Evolutionary conservation across 2,888 invertebrate genomes (phyloP).

Genomic region (Leucophenga montana): DNA sequence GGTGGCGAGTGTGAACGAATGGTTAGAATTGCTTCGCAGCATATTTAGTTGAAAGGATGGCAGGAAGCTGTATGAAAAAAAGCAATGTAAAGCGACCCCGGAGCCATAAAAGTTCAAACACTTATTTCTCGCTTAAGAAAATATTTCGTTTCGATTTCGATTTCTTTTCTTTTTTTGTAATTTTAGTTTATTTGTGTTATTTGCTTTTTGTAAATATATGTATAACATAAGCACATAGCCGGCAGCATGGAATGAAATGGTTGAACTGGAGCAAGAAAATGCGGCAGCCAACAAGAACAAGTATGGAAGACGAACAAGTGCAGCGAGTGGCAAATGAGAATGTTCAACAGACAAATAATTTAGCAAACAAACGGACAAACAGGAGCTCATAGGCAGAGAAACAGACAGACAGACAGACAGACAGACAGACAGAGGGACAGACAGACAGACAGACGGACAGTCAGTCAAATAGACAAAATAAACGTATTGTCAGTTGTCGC

Average conservation of each 20-base stretch:
- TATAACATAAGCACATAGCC: conserved; percentile 4
- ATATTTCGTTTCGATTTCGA: conserved; percentile 40
- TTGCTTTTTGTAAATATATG: conserved; percentile 61
- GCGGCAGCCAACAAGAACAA: too few species aligned
- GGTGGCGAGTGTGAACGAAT: not conserved
- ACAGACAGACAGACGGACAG: conserved; percentile 49
- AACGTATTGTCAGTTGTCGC: conserved; percentile 8
- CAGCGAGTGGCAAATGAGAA: conserved; percentile 27
- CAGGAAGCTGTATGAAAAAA: not conserved
- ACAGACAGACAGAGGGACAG: conserved; percentile 54
- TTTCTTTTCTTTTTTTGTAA: conserved; percentile 30
- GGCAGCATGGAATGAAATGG: not conserved
- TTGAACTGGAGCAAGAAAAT: conserved; percentile 1
- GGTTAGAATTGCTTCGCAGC: not conserved
- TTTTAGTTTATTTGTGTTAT: conserved; percentile 44
- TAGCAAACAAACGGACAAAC: conserved; percentile 14
- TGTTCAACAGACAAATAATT: conserved; percentile 26
- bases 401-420: conserved; percentile 39
- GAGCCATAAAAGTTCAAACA: conserved; percentile 68
- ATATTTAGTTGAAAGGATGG: not conserved
- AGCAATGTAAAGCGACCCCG: conserved; percentile 34
- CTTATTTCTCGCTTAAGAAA: conserved; percentile 66
- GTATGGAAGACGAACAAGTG: conserved; percentile 54
- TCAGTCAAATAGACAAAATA: conserved; percentile 38
- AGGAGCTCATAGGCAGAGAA: not conserved